Evolutionary conservation across 2,888 invertebrate genomes (phyloP).

Genomic region (Diaperis boleti): DNA sequence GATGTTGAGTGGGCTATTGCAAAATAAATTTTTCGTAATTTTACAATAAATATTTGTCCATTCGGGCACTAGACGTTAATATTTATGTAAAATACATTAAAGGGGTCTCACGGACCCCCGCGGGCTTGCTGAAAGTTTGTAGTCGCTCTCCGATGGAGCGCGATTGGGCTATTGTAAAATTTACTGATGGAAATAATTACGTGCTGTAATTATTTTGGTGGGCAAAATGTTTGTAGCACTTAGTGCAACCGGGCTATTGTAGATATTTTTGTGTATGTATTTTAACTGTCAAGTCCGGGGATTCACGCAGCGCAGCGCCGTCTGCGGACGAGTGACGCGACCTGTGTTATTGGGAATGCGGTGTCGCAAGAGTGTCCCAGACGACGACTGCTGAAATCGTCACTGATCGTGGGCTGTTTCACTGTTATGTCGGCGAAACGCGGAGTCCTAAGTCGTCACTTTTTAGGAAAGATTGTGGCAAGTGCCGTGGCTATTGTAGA

Average conservation of each 20-base stretch:
- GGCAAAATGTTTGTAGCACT: slow-evolving; percentile 67
- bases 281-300: slow-evolving; percentile 29
- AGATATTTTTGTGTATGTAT: slow-evolving; percentile 50
- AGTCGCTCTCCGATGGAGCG: slow-evolving; percentile 35
- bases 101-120: slow-evolving; percentile 39
- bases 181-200: slow-evolving; percentile 52
- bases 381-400: not conserved
- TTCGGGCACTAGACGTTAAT: slow-evolving; percentile 67
- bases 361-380: not conserved
- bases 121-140: slow-evolving; percentile 55
- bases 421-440: not conserved
- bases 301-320: slow-evolving; percentile 16
- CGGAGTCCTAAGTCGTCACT: slow-evolving; percentile 57
- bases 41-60: slow-evolving; percentile 68
- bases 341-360: slow-evolving; percentile 1
- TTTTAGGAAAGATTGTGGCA: slow-evolving; percentile 62
- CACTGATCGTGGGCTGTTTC: slow-evolving; percentile 3
- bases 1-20: slow-evolving; percentile 65
- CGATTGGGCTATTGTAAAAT: slow-evolving; percentile 64
- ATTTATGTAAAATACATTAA: slow-evolving; percentile 67
- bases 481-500: slow-evolving; percentile 61
- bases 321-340: not conserved
- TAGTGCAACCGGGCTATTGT: slow-evolving; percentile 68
- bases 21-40: slow-evolving; percentile 65
- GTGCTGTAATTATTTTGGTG: slow-evolving; percentile 50